Base-by-base conservation (phyloP, 2,797 vertebrate species). In the Allobates femoralis region DNA sequence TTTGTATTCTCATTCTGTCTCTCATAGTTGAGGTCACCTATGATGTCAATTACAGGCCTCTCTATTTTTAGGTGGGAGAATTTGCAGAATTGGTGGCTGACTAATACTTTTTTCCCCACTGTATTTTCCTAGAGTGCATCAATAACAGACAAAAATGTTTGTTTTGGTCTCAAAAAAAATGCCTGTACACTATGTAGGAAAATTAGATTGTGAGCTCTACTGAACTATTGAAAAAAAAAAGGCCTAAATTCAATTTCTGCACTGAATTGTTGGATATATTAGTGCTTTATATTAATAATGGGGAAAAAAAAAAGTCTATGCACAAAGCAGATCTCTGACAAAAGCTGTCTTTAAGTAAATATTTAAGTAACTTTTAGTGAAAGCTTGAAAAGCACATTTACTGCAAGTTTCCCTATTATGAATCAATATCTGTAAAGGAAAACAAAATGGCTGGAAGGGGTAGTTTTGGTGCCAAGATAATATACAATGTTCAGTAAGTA, bases 401-500 rank as follows among this genome's bases (percentile, higher is more conserved):
- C 62, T 60, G 30, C n/a, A 62, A 74, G 26, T 77, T 82, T 28
- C 16, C 53, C 56, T 37, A 55, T 86, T 66, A 66, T 77, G 58
- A 75, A 66, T 79, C 55, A 76, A 76, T 81, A 66, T 60, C 78
- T 60, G 53, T 53, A 60, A 50, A 51, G 64, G 14, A 66, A n/a
- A 64, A 41, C 19, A 71, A 81, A 76, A 86, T 55, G 85, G 71
- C 79, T 66, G 60, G 51, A 64, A 76, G 58, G 79, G 75, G 56
- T 77, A 74, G 55, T 77, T n/a, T 67, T 82, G 71, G 69, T 67
- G 78, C 78, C 79, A 81, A 86, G n/a, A 41, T 75, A 82, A 86
- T 86, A 86, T 74, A 82, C 30, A n/a, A 74, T 82, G 71, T 81
- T 86, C 69, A 76, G 62, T 86, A 81, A 86, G 56, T 46, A 46